Evolutionary conservation across 2,113 vertebrate genomes (phyloP).

Genomic region (Elachura formosa): DNA sequence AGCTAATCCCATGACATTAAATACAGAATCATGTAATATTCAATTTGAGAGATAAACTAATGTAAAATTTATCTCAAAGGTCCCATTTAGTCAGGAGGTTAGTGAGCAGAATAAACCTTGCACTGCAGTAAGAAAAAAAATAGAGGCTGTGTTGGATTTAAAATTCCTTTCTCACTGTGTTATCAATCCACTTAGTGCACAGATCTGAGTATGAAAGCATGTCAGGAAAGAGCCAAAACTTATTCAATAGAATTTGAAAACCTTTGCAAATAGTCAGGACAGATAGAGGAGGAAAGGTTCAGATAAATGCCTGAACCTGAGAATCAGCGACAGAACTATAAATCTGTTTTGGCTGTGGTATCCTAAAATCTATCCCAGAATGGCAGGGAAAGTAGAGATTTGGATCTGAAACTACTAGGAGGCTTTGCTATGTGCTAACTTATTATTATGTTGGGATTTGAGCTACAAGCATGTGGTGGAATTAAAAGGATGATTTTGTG

Average conservation of each 20-base stretch:
- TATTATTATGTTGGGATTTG: conserved; percentile 4
- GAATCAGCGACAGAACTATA: background rate
- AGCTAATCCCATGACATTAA: conserved; percentile 11
- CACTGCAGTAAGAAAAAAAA: background rate
- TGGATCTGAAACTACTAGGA: background rate
- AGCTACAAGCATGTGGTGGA: background rate
- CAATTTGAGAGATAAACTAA: conserved; percentile 41
- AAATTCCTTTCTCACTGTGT: background rate
- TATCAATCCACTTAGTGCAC: conserved; percentile 8
- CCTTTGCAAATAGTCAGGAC: background rate
- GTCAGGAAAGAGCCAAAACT: background rate
- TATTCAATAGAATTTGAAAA: conserved; percentile 10
- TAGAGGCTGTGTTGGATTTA: background rate
- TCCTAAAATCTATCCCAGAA: conserved; percentile 14
- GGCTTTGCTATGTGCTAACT: background rate
- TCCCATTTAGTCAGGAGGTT: conserved; percentile 17
- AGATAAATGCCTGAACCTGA: background rate
- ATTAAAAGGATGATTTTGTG: background rate
- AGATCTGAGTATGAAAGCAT: background rate
- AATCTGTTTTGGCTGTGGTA: background rate
- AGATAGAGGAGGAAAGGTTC: background rate
- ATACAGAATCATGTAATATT: conserved; percentile 25
- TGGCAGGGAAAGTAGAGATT: background rate
- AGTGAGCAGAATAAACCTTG: conserved; percentile 44
- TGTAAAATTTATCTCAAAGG: conserved; percentile 49